These are phyloP conservation scores for Heliopora coerulea DNA, from an alignment of 92 coral and sea anemone genomes.

Conservation along the genomic window DNA sequence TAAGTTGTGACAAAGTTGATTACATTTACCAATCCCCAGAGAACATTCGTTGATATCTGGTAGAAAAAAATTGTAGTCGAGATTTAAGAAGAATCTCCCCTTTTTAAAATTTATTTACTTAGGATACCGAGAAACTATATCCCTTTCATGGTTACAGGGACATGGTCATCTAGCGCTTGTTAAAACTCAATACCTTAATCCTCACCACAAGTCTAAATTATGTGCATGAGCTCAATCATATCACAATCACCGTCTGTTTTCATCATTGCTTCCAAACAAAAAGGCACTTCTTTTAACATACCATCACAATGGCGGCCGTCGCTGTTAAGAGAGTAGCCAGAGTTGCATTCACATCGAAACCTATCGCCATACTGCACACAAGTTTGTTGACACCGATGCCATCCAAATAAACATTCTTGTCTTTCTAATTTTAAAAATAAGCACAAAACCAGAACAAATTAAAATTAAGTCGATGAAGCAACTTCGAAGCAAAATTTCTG, in stretches of 20 bases:
- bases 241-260: too few species aligned
- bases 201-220: too few species aligned
- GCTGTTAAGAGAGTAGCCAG: conserved; percentile 74
- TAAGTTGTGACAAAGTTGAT: conserved; percentile 74
- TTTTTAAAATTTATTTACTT: too few species aligned
- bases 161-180: too few species aligned
- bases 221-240: too few species aligned
- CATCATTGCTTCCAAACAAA: too few species aligned
- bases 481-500: not conserved
- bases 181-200: too few species aligned
- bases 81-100: not conserved
- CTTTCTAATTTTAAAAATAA: conserved; percentile 46
- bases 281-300: too few species aligned
- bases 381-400: conserved; percentile 72
- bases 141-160: too few species aligned
- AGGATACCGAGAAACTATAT: too few species aligned
- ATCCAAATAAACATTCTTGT: conserved; percentile 60
- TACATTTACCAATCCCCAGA: conserved; percentile 73
- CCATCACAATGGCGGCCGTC: conserved; percentile 93
- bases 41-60: conserved; percentile 84
- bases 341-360: conserved; percentile 66
- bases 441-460: not conserved
- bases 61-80: not conserved
- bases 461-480: not conserved
- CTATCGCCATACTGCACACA: conserved; percentile 64